These are phyloP conservation scores for Lasaia peninsularis DNA, from an alignment of 1,140 invertebrate genomes.

Conservation along the genomic window DNA sequence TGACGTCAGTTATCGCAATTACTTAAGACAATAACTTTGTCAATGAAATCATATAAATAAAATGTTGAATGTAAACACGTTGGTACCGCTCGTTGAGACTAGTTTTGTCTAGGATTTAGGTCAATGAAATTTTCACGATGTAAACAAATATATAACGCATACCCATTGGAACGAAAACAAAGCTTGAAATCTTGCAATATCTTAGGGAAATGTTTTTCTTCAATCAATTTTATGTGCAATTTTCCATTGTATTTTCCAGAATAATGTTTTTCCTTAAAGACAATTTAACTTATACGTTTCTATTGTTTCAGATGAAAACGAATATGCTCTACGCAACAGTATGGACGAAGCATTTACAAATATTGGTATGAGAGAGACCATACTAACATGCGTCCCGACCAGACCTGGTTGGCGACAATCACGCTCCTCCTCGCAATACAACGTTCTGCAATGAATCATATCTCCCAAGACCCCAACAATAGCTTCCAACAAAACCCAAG, in stretches of 20 bases:
- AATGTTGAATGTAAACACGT: too few relatives aligned
- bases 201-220: too few relatives aligned
- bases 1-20: too few relatives aligned
- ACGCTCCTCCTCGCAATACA: constrained; percentile 41
- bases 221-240: too few relatives aligned
- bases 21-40: too few relatives aligned
- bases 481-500: constrained; percentile 31
- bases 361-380: constrained; percentile 50
- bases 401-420: constrained; percentile 46
- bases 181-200: too few relatives aligned
- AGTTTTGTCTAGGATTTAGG: too few relatives aligned
- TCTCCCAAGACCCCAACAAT: constrained; percentile 20
- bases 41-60: too few relatives aligned
- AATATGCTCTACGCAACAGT: constrained; percentile 24
- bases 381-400: constrained; percentile 52
- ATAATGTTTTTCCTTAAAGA: background rate
- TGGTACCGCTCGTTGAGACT: too few relatives aligned
- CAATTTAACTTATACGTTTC: background rate
- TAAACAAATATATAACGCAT: too few relatives aligned
- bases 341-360: constrained; percentile 39
- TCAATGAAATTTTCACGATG: too few relatives aligned
- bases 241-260: background rate
- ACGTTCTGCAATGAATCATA: constrained; percentile 46
- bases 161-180: too few relatives aligned
- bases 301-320: constrained; percentile 61